phyloP scores from a whole-genome alignment of 2,888 invertebrate species.

The Hypena proboscidalis region DNA sequence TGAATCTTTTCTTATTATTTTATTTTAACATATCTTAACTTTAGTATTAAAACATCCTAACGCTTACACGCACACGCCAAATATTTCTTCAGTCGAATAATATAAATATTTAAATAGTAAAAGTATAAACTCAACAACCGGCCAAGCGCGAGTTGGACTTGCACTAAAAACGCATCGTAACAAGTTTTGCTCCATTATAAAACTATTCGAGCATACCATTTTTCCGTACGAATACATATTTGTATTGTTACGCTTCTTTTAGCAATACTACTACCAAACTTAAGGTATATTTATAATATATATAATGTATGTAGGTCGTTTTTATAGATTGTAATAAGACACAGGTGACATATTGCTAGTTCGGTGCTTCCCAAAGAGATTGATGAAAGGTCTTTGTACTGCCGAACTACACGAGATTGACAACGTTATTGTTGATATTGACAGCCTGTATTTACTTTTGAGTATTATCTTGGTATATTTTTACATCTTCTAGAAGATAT shows the following conservation, averaged over 20 bases:
- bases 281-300: background rate
- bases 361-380: slow-evolving; percentile 16
- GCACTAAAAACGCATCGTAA: background rate
- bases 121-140: too few relatives aligned
- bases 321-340: slow-evolving; percentile 40
- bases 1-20: too few relatives aligned
- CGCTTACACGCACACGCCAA: too few relatives aligned
- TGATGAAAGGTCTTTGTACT: too few relatives aligned
- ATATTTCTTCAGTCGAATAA: too few relatives aligned
- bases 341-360: slow-evolving; percentile 33
- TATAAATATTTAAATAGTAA: too few relatives aligned
- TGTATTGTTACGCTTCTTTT: background rate
- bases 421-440: slow-evolving; percentile 6
- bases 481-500: too few relatives aligned
- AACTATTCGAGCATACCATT: background rate
- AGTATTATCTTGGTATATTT: too few relatives aligned
- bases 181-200: background rate
- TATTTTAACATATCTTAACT: too few relatives aligned
- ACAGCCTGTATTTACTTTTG: too few relatives aligned
- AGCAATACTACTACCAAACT: slow-evolving; percentile 1
- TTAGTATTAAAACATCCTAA: too few relatives aligned
- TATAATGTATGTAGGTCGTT: slow-evolving; percentile 8
- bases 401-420: slow-evolving; percentile 21
- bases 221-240: background rate
- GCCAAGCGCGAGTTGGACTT: too few relatives aligned